Evolutionary conservation across 2,797 vertebrate genomes (phyloP), one percentile per base, ranked within the genome.

Genomic region (Takifugu ocellatus): DNA sequence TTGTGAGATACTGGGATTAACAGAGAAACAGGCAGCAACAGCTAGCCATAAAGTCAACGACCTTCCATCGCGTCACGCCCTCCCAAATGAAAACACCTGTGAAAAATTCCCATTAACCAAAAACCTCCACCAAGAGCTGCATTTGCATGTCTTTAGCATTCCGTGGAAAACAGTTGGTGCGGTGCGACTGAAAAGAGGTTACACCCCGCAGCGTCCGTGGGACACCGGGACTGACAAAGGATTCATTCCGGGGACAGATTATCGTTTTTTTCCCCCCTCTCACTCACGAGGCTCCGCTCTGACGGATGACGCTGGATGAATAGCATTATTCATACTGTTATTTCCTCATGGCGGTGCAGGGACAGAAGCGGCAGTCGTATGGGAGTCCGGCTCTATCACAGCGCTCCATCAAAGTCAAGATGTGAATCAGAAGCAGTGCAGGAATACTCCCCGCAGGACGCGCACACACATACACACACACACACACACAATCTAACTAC

Each of bases 81-180:
- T 59, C 61, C 51, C 16, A 65, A 81, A 79, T 83, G 69, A 77
- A 72, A 79, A 62, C 68, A 73, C 60, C 62, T 71, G 62, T 67
- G 48, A 68, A 68, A 66, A 65, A 68, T 47, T 53, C 9, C 56
- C 51, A 72, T 62, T 69, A 56, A 59, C 61, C 49, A 55, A 15
- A n/a, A 63, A 68, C 68, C 63, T 31, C 46, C 2, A 25, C 52
- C 56, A 68, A 27, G 36, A 51, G 17, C 1, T 7, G n/a, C 3
- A 82, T 83, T 78, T 63, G 67, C 77, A 81, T 75, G 58, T 64
- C 12, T 49, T 72, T 56, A 65, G 59, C 57, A 70, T 74, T 75
- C 58, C 43, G 27, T 56, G 56, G 49, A 43, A 70, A 68, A 49
- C 27, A 44, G 25, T 62, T 29, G 44, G 6, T 29, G 58, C 51